These are phyloP conservation scores for Embidobia sp. DNA, from an alignment of 2,888 invertebrate genomes.

Conservation along the genomic window DNA sequence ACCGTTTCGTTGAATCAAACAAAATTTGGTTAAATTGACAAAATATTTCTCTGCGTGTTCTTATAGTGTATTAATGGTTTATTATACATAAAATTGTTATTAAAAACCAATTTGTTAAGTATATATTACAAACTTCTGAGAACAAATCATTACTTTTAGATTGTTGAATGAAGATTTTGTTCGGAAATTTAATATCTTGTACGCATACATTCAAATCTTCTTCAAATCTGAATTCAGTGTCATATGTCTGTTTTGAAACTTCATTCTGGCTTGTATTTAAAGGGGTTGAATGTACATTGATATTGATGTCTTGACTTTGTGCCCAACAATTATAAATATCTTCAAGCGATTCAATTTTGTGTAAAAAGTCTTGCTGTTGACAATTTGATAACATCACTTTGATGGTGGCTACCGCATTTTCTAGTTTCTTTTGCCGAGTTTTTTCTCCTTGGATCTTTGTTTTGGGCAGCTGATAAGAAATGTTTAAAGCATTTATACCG, in stretches of 20 bases:
- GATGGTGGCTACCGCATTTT: not conserved
- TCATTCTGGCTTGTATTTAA: not conserved
- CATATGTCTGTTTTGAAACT: not conserved
- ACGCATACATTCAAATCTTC: not conserved
- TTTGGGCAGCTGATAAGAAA: not conserved
- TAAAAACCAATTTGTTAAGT: too few relatives aligned
- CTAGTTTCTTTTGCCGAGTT: not conserved
- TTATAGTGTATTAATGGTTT: too few relatives aligned
- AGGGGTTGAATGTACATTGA: not conserved
- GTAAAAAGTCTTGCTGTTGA: not conserved
- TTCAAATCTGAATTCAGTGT: not conserved
- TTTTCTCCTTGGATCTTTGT: not conserved
- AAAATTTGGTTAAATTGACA: too few relatives aligned
- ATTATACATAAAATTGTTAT: too few relatives aligned
- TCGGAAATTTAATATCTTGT: not conserved
- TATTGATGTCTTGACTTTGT: not conserved
- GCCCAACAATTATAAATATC: not conserved
- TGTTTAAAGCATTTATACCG: not conserved
- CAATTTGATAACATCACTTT: constrained; percentile 1
- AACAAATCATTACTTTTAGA: too few relatives aligned
- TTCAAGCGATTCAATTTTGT: constrained; percentile 1
- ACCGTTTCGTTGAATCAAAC: too few relatives aligned
- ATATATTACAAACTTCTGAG: too few relatives aligned
- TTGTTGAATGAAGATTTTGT: too few relatives aligned
- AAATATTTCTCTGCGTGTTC: too few relatives aligned